Base-by-base conservation (phyloP, 1,140 invertebrate genomes). In the Plectrocnemia conspersa region DNA sequence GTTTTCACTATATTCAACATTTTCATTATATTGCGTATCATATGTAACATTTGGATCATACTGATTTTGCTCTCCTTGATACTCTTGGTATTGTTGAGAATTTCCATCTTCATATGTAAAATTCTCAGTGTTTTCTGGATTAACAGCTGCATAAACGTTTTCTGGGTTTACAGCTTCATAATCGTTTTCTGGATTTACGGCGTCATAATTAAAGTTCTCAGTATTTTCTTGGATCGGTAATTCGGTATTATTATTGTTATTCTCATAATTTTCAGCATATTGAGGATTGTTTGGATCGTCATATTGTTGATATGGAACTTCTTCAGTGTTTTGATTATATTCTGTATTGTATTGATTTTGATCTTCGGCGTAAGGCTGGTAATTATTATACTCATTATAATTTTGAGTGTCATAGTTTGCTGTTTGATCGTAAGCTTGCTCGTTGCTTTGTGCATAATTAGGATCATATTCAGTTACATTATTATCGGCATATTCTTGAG, bases 221-320 rank as follows among this genome's bases (percentile, higher is more conserved):
- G 6, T 27, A 38, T 11, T 16, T 11, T 6, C 9, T 11, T 38
- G 9, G 15, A 9, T 10, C 15, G 6, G 7, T 10, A 16, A 7
- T 15, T 23, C 29, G 23, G 44, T 16, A 22, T 11, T 9, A 22
- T 32, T 7, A 38, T 41, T 33, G 10, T 48, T 21, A 21, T 22
- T 27, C 13, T 58, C 13, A 19, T 56, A 47, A 48, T 27, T 42
- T 32, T 58, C 25, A 24, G 13, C 25, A 46, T 32, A 19, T 25
- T 49, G 35, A 10, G 13, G 18, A 40, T 49, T 16, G 7, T 44
- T 41, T 41, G 16, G 45, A 41, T 48, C 36, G 15, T 11, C 13
- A 48, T 9, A 35, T 25, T 18, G 7, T 35, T 52, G 19, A n/a
- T 15, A 19, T 21, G 2, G 18, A 10, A 22, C 16, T 13, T 38